phyloP scores from a whole-genome alignment of 2,113 vertebrate species.

The cat (Felis catus) region DNA sequence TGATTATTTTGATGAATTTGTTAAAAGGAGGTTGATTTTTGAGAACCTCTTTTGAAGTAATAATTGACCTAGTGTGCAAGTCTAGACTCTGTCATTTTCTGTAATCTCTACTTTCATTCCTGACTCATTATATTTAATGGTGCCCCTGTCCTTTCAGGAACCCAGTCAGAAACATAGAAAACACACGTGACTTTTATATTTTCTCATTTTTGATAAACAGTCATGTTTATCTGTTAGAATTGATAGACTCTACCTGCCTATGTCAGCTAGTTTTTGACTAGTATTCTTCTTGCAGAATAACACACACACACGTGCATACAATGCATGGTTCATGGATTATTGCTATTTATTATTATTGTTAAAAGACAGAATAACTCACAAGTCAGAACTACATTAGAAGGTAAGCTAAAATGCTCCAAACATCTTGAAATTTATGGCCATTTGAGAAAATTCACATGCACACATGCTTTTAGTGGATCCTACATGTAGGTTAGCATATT shows the following conservation, averaged over 20 bases:
- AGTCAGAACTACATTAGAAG: not conserved
- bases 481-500: not conserved
- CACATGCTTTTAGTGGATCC: not conserved
- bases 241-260: not conserved
- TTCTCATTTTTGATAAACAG: not conserved
- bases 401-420: not conserved
- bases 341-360: not conserved
- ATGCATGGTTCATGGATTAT: not conserved
- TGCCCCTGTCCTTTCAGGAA: not conserved
- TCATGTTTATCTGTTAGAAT: not conserved
- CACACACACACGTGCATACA: not conserved
- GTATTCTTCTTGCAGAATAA: not conserved
- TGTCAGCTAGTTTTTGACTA: not conserved
- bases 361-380: not conserved
- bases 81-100: not conserved
- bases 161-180: not conserved
- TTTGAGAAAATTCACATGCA: not conserved
- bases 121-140: not conserved
- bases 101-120: not conserved
- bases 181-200: not conserved
- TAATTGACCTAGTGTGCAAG: not conserved
- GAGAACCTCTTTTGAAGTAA: not conserved
- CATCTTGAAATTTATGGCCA: not conserved
- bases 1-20: not conserved
- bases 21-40: not conserved